Base-by-base conservation (phyloP, 1,140 invertebrate genomes). In the Drosophila asahinai region DNA sequence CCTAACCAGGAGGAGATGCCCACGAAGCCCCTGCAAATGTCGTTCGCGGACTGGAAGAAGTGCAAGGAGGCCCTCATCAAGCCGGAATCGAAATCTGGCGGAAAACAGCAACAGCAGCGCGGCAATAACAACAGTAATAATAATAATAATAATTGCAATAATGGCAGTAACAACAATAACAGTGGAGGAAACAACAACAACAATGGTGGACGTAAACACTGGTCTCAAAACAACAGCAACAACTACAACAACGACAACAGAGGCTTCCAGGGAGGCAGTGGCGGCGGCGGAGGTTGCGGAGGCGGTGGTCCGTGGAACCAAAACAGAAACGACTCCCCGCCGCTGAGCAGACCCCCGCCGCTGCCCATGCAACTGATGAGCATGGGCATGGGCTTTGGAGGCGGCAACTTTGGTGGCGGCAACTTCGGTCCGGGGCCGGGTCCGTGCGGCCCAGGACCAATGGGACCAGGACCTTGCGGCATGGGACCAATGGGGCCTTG, bases 1-100 rank as follows among this genome's bases (percentile, higher is more conserved):
- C 25, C 22, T 3, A 27, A 5, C 6, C 51, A 63, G 9, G 77
- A 70, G 22, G 62, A 65, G 6, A 8, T 11, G 11, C 19, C 3
- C 3, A 2, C 63, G 0, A 78, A 73, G 1, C 73, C 84, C 8
- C 42, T 86, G 33, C 49, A 74, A 59, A 91, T 91, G 78, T 91
- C 87, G 0, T 91, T 91, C 48, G 81, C 78, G 9, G 87, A 91
- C 62, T 91, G 87, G 87, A 91, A 91, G 19, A 91, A 91, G 47
- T 75, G 67, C 60, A 89, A 84, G 33, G 86, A 86, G 14, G 64
- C 67, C 0, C 62, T 83, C 1, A 15, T n/a, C 4, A 83, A 78
- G 22, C 67, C 52, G 8, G 64, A 80, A 12, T 45, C 65, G 8
- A 72, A 73, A 25, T 45, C 43, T 36, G 63, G 51, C 2, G 54